Evolutionary conservation across 2,113 vertebrate species (phyloP), one percentile per base, ranked within the genome.

Genomic region (Silurus meridionalis): DNA sequence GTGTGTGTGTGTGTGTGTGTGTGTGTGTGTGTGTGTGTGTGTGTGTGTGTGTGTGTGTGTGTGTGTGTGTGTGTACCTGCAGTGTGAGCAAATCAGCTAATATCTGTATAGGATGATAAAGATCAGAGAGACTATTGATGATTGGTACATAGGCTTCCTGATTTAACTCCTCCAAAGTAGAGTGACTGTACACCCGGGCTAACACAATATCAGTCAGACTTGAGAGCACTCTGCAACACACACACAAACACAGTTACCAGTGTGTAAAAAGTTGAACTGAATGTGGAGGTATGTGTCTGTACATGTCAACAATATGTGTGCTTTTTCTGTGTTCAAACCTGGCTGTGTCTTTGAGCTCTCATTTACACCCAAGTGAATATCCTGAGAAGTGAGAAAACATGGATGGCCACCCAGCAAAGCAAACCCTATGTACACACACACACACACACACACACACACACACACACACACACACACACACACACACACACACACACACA

Each of bases 21-120:
- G 14, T 63, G n/a, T 81, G 7, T 13, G 75, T 92, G 28, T 37
- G 28, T 37, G 28, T 37, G 28, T 37, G 28, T 37, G 28, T 37
- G 28, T 37, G 28, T 37, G 3, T 17, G 28, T 57, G 15, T 78
- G 11, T 37, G 28, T 37, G 28, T 37, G 28, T 37, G 28, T 37
- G 28, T 37, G 28, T 37, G 28, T 37, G 14, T 63, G n/a, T 81
- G 7, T 13, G 75, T 92, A 98, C 97, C 96, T 98, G 97, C 86
- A 99, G 94, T 11, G 98, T 99, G 86, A 98, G 95, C 85, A 97
- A 97, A 92, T 99, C 97, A 74, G 97, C 97, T 89, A 99, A 94
- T 88, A 98, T 97, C 94, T 99, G 98, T 88, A 99, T 95, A 74
- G 98, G 97, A 90, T 99, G 98, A 87, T 96, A 93, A 85, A 96